phyloP scores from a whole-genome alignment of 2,797 vertebrate species.

The Trachops cirrhosus region DNA sequence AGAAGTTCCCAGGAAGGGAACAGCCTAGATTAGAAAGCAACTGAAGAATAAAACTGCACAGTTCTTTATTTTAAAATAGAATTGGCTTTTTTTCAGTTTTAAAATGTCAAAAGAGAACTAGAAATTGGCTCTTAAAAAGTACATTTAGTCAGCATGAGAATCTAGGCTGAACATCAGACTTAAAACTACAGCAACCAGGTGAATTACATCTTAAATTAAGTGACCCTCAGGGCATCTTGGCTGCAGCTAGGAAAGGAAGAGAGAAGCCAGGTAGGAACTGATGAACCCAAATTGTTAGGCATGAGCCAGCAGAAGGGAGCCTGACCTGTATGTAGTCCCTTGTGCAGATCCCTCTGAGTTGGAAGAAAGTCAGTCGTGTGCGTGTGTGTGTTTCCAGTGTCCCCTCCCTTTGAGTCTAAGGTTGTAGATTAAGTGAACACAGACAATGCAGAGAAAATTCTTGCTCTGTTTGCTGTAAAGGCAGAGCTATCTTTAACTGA shows the following conservation, averaged over 20 bases:
- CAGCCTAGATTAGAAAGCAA: not conserved
- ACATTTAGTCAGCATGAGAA: not conserved
- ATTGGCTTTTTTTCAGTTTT: conserved; percentile 12
- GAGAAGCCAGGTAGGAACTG: not conserved
- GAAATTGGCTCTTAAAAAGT: conserved; percentile 16
- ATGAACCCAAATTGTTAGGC: not conserved
- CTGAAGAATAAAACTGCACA: not conserved
- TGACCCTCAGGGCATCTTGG: not conserved
- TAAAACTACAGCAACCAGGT: not conserved
- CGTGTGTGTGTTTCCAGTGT: fast-evolving
- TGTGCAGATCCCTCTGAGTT: not conserved
- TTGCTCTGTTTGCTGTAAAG: not conserved
- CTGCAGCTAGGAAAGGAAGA: not conserved
- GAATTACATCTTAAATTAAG: conserved; percentile 39
- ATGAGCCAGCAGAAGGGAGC: not conserved
- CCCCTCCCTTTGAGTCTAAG: not conserved
- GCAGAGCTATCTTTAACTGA: not conserved
- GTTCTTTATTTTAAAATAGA: conserved; percentile 39
- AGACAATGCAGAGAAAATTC: not conserved
- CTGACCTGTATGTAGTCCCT: not conserved
- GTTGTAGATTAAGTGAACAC: not conserved
- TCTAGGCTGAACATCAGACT: not conserved
- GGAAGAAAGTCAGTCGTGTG: not conserved
- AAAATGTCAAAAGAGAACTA: conserved; percentile 11
- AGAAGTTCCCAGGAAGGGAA: not conserved